A percentile compares a stretch with the other conserved stretches of the same genome.
phyloP scores from a whole-genome alignment of 2,888 invertebrate species.

The Tachina lurida region DNA sequence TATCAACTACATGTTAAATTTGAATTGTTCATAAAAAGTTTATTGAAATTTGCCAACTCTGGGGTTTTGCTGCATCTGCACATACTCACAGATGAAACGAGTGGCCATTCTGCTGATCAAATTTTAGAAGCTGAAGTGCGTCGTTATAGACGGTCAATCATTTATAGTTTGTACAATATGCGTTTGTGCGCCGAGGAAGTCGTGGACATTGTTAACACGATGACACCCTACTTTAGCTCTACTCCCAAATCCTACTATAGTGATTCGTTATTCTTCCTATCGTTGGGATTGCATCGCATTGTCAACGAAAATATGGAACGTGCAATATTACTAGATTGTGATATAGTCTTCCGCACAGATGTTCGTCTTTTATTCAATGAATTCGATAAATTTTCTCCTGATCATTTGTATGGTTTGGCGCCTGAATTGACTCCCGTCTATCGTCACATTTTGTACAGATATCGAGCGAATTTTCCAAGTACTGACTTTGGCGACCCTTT shows the following conservation, averaged over 20 bases:
- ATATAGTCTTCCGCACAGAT: slow-evolving; percentile 89
- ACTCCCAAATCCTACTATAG: slow-evolving; percentile 89
- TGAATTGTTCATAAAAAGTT: slow-evolving; percentile 80
- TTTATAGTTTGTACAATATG: slow-evolving; percentile 85
- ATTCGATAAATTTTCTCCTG: slow-evolving; percentile 86
- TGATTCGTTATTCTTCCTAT: slow-evolving; percentile 90
- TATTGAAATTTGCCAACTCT: slow-evolving; percentile 78
- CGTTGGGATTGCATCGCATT: slow-evolving; percentile 88
- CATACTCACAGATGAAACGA: slow-evolving; percentile 86
- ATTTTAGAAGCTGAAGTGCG: slow-evolving; percentile 82
- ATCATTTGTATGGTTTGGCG: slow-evolving; percentile 88
- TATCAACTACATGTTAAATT: slow-evolving; percentile 81
- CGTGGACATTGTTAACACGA: slow-evolving; percentile 86
- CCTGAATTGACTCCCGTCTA: slow-evolving; percentile 91
- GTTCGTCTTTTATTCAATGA: slow-evolving; percentile 86
- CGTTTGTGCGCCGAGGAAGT: slow-evolving; percentile 85
- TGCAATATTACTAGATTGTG: slow-evolving; percentile 90
- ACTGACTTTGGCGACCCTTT: slow-evolving; percentile 85
- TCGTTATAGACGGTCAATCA: slow-evolving; percentile 82
- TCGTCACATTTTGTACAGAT: slow-evolving; percentile 88
- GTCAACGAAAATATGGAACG: slow-evolving; percentile 85
- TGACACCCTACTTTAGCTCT: slow-evolving; percentile 89
- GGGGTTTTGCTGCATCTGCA: slow-evolving; percentile 85
- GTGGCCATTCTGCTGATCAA: slow-evolving; percentile 84
- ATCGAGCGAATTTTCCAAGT: slow-evolving; percentile 86